Evolutionary conservation across 2,888 invertebrate species (phyloP), one percentile per base, ranked within the genome.

Genomic region (Trissolcus japonicus): DNA sequence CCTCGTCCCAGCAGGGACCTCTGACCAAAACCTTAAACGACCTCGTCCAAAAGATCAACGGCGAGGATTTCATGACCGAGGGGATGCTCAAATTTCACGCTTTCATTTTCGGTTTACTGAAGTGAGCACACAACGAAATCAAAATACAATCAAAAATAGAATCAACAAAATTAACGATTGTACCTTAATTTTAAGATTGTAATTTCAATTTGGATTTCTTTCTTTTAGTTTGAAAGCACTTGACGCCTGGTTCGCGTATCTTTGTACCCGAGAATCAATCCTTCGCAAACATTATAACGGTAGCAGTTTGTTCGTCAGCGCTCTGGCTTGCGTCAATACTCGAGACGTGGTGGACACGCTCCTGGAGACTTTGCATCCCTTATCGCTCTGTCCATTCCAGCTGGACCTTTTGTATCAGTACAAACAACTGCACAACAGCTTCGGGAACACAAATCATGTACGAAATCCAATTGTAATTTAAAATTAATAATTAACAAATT

Each of bases 241-340:
- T 81, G 96, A 96, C 84, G 96, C 96, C 40, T 97, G 97, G 96
- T 92, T 96, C 80, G 94, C 95, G 69, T 96, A 96, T 87, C 91
- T 97, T 62, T 92, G 95, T 80, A 95, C 96, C 13, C 92, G 96
- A 80, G 96, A 96, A 87, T 94, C 94, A 16, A 92, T 96, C 16
- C 90, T 96, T 60, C 92, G 93, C 50, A 95, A 94, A 84, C 95
- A 96, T 87, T 97, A 96, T 89, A 92, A 91, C 4, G 91, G 92
- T 7, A 93, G 93, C 83, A 94, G 95, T 56, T 91, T 97, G 77
- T 91, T 97, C 82, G 90, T 93, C 41, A 90, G 92, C 79, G 91
- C 92, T 25, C 89, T 94, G 55, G 86, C 88, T 1, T 90, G 91
- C 69, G 90, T 91, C 35, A 86, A 85, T 63, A 85, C 85, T 1